These are phyloP conservation scores for Simalia tracyae DNA, from an alignment of 2,797 vertebrate species.

Conservation along the genomic window DNA sequence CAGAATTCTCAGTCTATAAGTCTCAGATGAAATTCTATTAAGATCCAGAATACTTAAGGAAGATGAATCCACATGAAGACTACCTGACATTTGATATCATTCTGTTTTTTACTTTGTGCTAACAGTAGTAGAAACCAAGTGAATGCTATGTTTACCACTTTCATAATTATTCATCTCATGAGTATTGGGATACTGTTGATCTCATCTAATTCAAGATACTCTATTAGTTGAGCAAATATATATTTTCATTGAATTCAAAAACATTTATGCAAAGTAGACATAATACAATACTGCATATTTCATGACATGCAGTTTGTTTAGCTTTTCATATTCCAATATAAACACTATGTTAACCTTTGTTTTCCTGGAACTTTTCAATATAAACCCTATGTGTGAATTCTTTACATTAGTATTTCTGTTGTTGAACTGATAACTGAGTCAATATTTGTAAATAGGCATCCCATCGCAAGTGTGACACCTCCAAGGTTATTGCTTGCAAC, in stretches of 20 bases:
- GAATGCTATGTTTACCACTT: background rate
- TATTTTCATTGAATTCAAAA: background rate
- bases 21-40: background rate
- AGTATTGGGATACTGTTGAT: background rate
- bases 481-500: background rate
- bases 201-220: background rate
- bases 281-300: background rate
- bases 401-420: background rate
- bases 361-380: too few species aligned
- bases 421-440: background rate
- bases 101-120: background rate
- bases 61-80: background rate
- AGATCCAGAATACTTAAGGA: background rate
- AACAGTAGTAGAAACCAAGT: background rate
- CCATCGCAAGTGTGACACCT: background rate
- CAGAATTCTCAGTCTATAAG: background rate
- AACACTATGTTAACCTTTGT: too few species aligned
- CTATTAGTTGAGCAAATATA: background rate
- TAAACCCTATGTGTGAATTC: background rate
- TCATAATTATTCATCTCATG: background rate
- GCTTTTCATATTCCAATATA: background rate
- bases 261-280: background rate
- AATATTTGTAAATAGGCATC: background rate
- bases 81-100: background rate
- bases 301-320: background rate